Conservation (phyloP, 2,113 vertebrate genomes). For the Petaurus breviceps region DNA sequence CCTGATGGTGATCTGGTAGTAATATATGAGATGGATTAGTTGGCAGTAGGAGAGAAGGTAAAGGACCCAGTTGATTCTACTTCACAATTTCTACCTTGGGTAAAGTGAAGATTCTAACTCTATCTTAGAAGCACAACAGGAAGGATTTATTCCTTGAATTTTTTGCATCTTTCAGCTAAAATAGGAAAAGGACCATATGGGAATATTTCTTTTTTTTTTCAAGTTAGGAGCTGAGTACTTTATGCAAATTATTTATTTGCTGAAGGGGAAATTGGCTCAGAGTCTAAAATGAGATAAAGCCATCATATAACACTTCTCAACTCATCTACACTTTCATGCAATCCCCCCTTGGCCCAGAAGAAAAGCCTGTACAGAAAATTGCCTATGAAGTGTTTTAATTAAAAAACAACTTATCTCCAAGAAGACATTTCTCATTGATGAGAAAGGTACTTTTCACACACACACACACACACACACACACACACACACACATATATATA, state of each 20-base stretch:
- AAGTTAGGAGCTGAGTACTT: not conserved
- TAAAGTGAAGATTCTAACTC: not conserved
- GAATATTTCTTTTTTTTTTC: not conserved
- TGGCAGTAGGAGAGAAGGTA: not conserved
- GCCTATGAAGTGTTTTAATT: not conserved
- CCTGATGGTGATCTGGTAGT: not conserved
- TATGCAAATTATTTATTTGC: constrained; percentile 3
- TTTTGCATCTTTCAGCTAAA: not conserved
- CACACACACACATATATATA: no score
- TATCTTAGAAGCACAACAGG: not conserved
- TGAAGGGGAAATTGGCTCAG: not conserved
- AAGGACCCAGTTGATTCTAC: not conserved
- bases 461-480: no score
- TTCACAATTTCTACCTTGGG: not conserved
- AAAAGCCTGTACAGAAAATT: not conserved
- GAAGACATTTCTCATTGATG: not conserved
- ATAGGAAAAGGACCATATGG: not conserved
- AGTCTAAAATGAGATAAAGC: not conserved
- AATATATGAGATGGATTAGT: not conserved
- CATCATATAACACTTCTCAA: not conserved
- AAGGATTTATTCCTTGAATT: not conserved
- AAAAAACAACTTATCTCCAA: not conserved
- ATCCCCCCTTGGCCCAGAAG: not conserved
- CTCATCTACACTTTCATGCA: not conserved
- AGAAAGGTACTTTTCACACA: not conserved